These are phyloP conservation scores for Eupristina koningsbergeri DNA, from an alignment of 1,140 invertebrate species.

Conservation along the genomic window DNA sequence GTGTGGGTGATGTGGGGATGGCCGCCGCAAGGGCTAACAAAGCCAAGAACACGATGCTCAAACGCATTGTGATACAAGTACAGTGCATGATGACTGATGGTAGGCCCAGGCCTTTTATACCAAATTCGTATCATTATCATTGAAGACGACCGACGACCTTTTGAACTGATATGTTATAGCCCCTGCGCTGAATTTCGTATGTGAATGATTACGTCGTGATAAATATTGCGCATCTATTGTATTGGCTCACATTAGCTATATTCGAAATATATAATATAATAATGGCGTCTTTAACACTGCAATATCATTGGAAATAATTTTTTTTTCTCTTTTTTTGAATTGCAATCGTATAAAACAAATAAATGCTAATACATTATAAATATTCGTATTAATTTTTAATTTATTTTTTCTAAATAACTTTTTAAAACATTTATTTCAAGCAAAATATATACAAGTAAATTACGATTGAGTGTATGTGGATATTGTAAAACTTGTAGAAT, in stretches of 20 bases:
- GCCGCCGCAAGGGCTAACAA: conserved; percentile 67
- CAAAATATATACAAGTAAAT: no score
- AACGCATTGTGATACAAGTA: conserved; percentile 68
- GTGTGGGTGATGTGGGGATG: conserved; percentile 58
- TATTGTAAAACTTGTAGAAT: no score
- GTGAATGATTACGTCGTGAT: conserved; percentile 52
- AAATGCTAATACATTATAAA: no score
- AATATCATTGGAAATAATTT: no score
- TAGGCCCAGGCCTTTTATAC: conserved; percentile 66
- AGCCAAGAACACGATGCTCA: conserved; percentile 66
- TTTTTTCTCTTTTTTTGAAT: no score
- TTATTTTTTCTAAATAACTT: no score
- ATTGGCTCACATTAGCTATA: background rate
- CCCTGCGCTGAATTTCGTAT: conserved; percentile 41
- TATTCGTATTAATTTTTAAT: no score
- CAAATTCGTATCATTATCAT: conserved; percentile 67
- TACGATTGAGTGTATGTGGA: no score
- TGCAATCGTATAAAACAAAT: no score
- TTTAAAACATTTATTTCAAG: no score
- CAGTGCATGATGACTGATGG: conserved; percentile 58
- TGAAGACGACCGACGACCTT: conserved; percentile 58
- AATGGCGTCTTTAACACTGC: no score
- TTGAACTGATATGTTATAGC: conserved; percentile 41
- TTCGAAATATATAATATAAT: background rate
- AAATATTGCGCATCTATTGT: conserved; percentile 30